Evolutionary conservation across 2,888 invertebrate genomes (phyloP).

Genomic region (Drymonia ruficornis): DNA sequence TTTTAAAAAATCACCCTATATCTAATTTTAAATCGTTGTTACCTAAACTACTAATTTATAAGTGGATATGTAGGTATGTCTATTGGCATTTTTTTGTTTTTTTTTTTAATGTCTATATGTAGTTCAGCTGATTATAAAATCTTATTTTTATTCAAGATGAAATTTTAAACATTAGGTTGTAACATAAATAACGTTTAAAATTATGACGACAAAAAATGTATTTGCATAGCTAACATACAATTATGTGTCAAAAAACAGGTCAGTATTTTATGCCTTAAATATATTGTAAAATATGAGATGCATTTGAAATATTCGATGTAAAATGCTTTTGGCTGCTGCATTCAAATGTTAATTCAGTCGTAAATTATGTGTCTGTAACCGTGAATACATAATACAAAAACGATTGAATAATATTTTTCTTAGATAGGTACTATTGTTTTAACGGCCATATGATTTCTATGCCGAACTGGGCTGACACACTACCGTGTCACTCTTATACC

Average conservation of each 20-base stretch:
- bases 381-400: too few species aligned
- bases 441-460: not conserved
- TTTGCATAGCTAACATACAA: constrained; percentile 30
- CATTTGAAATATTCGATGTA: constrained; percentile 11
- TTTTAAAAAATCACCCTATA: too few species aligned
- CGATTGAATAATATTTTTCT: constrained; percentile 2
- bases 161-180: too few species aligned
- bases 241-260: constrained; percentile 19
- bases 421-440: not conserved
- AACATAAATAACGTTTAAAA: constrained; percentile 14
- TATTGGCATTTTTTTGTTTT: not conserved
- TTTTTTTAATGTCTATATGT: too few species aligned
- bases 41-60: too few species aligned
- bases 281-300: constrained; percentile 15
- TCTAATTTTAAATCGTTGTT: too few species aligned
- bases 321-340: constrained; percentile 18
- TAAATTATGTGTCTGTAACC: not conserved
- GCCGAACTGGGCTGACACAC: not conserved
- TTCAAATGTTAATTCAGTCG: constrained; percentile 2
- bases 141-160: not conserved
- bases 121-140: not conserved
- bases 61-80: too few species aligned
- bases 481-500: not conserved
- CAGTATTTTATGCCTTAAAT: constrained; percentile 18
- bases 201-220: constrained; percentile 24